Base-by-base conservation (phyloP, 2,888 invertebrate species). In the Philonicus albiceps region DNA sequence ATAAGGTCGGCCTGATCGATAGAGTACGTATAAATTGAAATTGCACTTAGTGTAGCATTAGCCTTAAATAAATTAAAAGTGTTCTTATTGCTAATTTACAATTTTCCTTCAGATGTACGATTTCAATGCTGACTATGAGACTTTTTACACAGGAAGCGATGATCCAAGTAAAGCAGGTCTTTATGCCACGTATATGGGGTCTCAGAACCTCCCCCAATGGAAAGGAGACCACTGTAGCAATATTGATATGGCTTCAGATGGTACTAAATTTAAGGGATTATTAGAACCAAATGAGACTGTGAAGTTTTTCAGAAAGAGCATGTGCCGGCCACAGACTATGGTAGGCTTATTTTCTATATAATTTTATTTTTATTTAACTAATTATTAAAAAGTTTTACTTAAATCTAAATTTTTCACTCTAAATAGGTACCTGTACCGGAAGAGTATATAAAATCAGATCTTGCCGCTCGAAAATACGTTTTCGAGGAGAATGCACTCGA, bases 1-100 rank as follows among this genome's bases (percentile, higher is more conserved):
- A 97, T 89, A 97, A 96, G 90, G 94, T 98, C 13, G 98, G 98
- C 0, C 94, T 98, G 1, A 97, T 98, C 89, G 97, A 97, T 92
- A 93, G 97, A 92, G 97, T 97, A 92, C 94, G 95, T 93, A 19
- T 34, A 19, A 43, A 34, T n/a, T 37, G 11, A 64, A 64, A 19
- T n/a, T 1, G 37, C 37, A 37, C 37, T 37, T 8, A 64, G 11
- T 64, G 22, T 64, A 7, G 55, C 22, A 55, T 3, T 31, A 30
- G 13, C 40, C 43, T 78, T 64, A 43, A 43, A 43, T 78, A 34
- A 43, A 78, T 78, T 43, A n/a, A n/a, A 78, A 49, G n/a, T 37
- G 22, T 37, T 72, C 22, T n/a, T 19, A 31, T 49, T 49, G 40
- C 43, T 80, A 53, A 49, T 78, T 22, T 43, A 88, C 80, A 53